Conservation (phyloP, 1,140 invertebrate genomes). For the Artemia franciscana region DNA sequence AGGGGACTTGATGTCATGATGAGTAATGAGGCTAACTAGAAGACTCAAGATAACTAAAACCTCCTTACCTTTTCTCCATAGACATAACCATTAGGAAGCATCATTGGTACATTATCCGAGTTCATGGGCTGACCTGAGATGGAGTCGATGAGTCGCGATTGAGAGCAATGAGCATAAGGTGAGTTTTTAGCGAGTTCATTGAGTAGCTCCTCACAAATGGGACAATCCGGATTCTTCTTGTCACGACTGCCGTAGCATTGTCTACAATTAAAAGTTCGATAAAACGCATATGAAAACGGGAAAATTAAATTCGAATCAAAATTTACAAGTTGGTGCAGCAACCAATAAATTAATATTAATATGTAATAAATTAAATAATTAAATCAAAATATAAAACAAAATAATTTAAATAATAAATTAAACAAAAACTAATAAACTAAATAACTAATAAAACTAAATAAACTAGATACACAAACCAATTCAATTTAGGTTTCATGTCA, state of each 20-base stretch:
- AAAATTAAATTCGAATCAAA: no score
- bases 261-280: conserved; percentile 11
- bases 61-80: conserved; percentile 74
- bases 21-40: no score
- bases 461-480: no score
- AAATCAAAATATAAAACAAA: neutral
- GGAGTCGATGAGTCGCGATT: conserved; percentile 73
- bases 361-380: neutral
- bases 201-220: conserved; percentile 69
- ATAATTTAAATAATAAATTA: no score
- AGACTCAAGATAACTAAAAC: no score
- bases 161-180: conserved; percentile 87
- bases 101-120: conserved; percentile 92
- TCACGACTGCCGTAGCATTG: conserved; percentile 23
- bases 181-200: conserved; percentile 61
- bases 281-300: neutral
- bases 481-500: no score
- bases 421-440: no score
- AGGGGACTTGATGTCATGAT: no score
- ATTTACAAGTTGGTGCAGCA: no score
- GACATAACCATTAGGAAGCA: conserved; percentile 91
- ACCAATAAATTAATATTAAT: no score
- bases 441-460: no score
- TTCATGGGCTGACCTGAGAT: conserved; percentile 80
- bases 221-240: conserved; percentile 56